These are phyloP conservation scores for Phoxinus dragarum DNA, from an alignment of 2,797 vertebrate genomes.

Conservation along the genomic window DNA sequence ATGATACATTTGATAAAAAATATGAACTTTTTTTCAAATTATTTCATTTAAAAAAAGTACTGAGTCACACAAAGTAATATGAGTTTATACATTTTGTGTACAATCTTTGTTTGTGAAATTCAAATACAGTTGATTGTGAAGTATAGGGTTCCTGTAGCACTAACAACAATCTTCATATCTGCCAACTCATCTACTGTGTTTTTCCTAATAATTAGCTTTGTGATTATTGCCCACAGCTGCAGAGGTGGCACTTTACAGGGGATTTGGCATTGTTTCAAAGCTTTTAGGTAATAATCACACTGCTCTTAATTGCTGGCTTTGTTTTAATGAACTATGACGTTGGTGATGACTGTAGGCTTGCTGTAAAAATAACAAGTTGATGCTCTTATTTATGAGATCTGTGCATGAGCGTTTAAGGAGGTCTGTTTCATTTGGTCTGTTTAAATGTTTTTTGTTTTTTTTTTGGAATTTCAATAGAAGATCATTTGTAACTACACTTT, in stretches of 20 bases:
- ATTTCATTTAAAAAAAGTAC: too few species aligned
- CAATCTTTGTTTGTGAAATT: background rate
- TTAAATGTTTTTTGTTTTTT: too few species aligned
- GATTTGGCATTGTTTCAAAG: slow-evolving; percentile 19
- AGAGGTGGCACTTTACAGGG: background rate
- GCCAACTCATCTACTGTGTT: background rate
- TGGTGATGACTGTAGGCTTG: background rate
- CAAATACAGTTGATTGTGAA: background rate
- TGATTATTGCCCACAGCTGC: slow-evolving; percentile 7
- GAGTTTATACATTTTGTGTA: background rate
- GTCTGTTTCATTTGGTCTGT: background rate
- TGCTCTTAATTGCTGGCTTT: background rate
- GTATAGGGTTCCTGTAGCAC: background rate
- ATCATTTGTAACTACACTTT: too few species aligned
- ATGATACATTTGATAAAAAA: background rate
- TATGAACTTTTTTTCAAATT: background rate
- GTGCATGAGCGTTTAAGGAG: slow-evolving; percentile 1
- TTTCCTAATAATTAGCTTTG: slow-evolving; percentile 17
- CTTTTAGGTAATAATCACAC: slow-evolving; percentile 3
- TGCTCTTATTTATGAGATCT: background rate
- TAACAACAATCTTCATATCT: background rate
- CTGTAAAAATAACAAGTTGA: slow-evolving; percentile 26
- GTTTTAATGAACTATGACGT: slow-evolving; percentile 11
- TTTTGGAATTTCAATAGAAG: too few species aligned
- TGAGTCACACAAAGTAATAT: too few species aligned